These are phyloP conservation scores for Drosophila gaucha DNA, from an alignment of 2,888 invertebrate species.

Conservation along the genomic window DNA sequence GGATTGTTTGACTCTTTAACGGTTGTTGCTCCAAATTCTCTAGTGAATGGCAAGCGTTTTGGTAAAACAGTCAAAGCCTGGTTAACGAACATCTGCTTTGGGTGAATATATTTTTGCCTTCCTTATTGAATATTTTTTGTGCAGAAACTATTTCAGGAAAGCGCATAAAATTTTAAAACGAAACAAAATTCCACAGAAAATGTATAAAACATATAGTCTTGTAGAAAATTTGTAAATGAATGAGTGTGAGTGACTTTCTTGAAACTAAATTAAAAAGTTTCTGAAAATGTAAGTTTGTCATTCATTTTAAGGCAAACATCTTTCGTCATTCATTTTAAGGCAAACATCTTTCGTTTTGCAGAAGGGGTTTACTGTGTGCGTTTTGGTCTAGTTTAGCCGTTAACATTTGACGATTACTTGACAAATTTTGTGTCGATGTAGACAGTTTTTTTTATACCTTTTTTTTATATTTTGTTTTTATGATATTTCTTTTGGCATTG, in stretches of 20 bases:
- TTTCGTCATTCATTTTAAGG: no score
- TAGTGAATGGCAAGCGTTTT: not conserved
- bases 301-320: not conserved
- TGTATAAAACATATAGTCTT: not conserved
- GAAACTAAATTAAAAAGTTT: not conserved
- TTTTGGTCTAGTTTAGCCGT: slow-evolving; percentile 26
- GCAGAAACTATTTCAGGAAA: not conserved
- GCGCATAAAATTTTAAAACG: not conserved
- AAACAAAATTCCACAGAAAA: not conserved
- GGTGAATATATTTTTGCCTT: no score
- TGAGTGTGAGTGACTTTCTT: not conserved
- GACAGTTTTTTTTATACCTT: slow-evolving; percentile 15
- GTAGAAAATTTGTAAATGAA: no score
- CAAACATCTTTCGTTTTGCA: not conserved
- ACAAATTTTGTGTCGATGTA: slow-evolving; percentile 35
- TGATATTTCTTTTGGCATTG: slow-evolving; percentile 40
- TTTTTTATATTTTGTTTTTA: slow-evolving; percentile 15
- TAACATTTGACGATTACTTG: slow-evolving; percentile 46
- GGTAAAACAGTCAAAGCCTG: not conserved
- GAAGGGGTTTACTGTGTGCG: not conserved
- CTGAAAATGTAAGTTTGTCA: no score
- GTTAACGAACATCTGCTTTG: not conserved
- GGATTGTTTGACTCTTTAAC: slow-evolving; percentile 36
- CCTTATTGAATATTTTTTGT: no score
- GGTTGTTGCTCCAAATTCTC: slow-evolving; percentile 35